Evolutionary conservation across 2,888 invertebrate species (phyloP), one percentile per base, ranked within the genome.

Genomic region (Macrophya alboannulata): DNA sequence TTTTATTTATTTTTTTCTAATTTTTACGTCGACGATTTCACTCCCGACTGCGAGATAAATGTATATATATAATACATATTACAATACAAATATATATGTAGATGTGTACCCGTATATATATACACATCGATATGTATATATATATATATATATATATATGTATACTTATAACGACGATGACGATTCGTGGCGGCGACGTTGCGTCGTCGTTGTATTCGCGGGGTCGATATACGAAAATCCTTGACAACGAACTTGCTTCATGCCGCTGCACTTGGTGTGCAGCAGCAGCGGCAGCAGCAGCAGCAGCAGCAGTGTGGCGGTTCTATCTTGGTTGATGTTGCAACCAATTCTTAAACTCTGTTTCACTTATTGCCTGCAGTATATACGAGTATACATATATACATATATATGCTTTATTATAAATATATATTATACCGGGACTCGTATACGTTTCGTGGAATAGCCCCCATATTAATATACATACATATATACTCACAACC

Each of bases 171-270:
- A 71, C 68, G 37, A 59, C 59, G 59, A 59, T 21, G 62, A 12
- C 40, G 71, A 9, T 55, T n/a, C 71, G 71, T 40, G 15, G 37
- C 71, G 37, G 71, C 9, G 25, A 12, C 25, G 51, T 62, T 21
- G 25, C 59, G 62, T 62, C 62, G 62, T 62, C 25, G 62, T 62
- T 6, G 25, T 25, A 25, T 62, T 55, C 12, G 62, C 62, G 81
- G 79, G 59, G 62, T 81, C 81, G 81, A 81, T 81, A 81, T 59
- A 81, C 81, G 40, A 81, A 81, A 81, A 81, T 81, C 81, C 81
- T 81, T 81, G 81, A 81, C 81, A 81, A 81, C 59, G 81, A 81
- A 81, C 81, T 81, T 81, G 81, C 31, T 31, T 4, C 17, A 17
- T 25, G 68, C 72, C 43, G 9, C 43, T 72, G 72, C 72, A 72